These are phyloP conservation scores for Tachycineta bicolor DNA, from an alignment of 2,113 vertebrate genomes.

Conservation along the genomic window DNA sequence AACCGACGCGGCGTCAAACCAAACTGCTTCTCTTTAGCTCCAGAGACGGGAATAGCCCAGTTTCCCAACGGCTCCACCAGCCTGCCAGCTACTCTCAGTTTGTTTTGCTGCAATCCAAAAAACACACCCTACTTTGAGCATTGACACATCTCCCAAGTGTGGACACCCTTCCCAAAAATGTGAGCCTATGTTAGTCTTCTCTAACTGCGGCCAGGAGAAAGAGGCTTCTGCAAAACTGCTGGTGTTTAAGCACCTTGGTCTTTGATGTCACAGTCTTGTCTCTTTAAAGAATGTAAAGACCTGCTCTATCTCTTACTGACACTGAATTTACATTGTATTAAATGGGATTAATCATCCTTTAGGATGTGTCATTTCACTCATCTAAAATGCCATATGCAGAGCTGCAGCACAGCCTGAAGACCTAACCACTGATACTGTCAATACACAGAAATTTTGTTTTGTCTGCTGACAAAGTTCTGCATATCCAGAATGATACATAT, in stretches of 20 bases:
- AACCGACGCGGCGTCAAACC: not conserved
- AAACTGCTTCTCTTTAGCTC: not conserved
- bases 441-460: not conserved
- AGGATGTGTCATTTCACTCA: not conserved
- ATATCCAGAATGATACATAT: not conserved
- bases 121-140: slow-evolving; percentile 33
- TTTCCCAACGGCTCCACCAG: not conserved
- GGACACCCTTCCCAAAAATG: slow-evolving; percentile 35
- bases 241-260: not conserved
- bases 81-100: slow-evolving; percentile 27
- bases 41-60: slow-evolving; percentile 18
- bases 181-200: not conserved
- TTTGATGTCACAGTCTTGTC: not conserved
- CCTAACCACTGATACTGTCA: not conserved
- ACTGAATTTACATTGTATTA: not conserved
- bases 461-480: not conserved
- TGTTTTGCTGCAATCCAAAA: slow-evolving; percentile 42
- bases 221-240: not conserved
- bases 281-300: not conserved
- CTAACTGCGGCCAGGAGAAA: not conserved
- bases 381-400: not conserved
- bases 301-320: not conserved
- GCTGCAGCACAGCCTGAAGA: not conserved
- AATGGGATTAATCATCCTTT: not conserved
- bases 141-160: slow-evolving; percentile 7